Percentiles rank a stretch among this genome's conserved stretches.
Evolutionary conservation across 2,113 vertebrate species (phyloP).

Genomic region (Coreoperca whiteheadi): DNA sequence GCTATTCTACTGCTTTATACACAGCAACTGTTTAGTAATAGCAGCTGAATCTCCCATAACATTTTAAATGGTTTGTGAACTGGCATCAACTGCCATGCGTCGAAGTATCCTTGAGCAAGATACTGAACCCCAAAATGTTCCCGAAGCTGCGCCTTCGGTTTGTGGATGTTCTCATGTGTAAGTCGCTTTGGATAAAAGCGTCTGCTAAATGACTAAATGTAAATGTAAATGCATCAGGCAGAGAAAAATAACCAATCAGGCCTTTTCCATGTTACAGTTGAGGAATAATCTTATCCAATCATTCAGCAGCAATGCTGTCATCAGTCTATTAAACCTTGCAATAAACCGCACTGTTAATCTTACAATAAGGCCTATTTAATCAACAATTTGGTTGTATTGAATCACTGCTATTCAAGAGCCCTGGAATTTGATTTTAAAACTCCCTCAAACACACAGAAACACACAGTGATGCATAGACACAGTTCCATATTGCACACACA

Average conservation of each 20-base stretch:
- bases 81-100: no score
- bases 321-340: constrained; percentile 37
- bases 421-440: constrained; percentile 26
- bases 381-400: constrained; percentile 4
- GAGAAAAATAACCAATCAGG: constrained; percentile 5
- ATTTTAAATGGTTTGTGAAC: constrained; percentile 2
- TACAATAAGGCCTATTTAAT: constrained; percentile 30
- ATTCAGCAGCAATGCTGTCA: background rate
- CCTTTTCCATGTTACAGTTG: constrained; percentile 1
- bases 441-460: background rate
- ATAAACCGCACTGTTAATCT: constrained; percentile 32
- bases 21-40: constrained; percentile 15
- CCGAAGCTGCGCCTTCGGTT: no score
- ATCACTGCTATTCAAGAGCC: constrained; percentile 1
- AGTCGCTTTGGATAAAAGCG: no score
- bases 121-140: no score
- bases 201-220: no score
- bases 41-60: background rate
- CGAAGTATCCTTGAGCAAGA: no score
- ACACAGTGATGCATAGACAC: background rate
- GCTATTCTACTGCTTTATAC: background rate
- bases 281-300: constrained; percentile 26
- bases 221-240: no score
- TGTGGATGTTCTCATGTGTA: no score
- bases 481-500: background rate